phyloP scores from a whole-genome alignment of 2,888 invertebrate species.

The Sipha maydis region DNA sequence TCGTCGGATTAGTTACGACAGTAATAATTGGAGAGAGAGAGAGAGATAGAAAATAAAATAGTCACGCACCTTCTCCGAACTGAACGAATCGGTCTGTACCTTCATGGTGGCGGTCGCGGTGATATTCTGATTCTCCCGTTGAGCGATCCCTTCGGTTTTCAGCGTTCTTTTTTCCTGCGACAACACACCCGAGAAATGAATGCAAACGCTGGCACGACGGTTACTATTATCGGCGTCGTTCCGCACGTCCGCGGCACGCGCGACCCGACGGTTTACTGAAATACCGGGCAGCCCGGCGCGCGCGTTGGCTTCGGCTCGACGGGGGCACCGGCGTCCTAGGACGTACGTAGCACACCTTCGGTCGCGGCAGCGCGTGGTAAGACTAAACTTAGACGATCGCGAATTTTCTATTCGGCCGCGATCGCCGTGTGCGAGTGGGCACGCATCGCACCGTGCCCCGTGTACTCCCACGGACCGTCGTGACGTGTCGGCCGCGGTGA shows the following conservation, averaged over 20 bases:
- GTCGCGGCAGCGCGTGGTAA: too few species aligned
- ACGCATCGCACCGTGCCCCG: not conserved
- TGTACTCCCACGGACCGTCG: slow-evolving; percentile 16
- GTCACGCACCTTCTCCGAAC: slow-evolving; percentile 79
- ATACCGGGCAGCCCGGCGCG: not conserved
- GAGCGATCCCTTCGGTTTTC: slow-evolving; percentile 81
- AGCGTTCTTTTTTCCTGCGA: slow-evolving; percentile 81
- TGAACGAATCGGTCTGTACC: slow-evolving; percentile 86
- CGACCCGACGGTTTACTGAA: slow-evolving; percentile 4
- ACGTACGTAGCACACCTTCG: too few species aligned
- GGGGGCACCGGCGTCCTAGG: not conserved
- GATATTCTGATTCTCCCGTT: slow-evolving; percentile 87
- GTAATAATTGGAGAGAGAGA: too few species aligned
- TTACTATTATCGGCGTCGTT: too few species aligned
- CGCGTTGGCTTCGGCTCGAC: not conserved
- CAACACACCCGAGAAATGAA: slow-evolving; percentile 46
- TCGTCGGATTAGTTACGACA: too few species aligned
- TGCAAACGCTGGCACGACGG: too few species aligned
- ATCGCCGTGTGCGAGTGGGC: not conserved
- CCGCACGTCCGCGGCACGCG: not conserved
- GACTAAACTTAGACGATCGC: slow-evolving; percentile 56
- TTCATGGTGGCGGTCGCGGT: slow-evolving; percentile 81
- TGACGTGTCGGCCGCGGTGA: not conserved
- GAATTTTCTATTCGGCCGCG: slow-evolving; percentile 29
- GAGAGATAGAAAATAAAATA: too few species aligned